Conservation (phyloP, 1,140 invertebrate genomes). For the Cyphomyrmex costatus region DNA sequence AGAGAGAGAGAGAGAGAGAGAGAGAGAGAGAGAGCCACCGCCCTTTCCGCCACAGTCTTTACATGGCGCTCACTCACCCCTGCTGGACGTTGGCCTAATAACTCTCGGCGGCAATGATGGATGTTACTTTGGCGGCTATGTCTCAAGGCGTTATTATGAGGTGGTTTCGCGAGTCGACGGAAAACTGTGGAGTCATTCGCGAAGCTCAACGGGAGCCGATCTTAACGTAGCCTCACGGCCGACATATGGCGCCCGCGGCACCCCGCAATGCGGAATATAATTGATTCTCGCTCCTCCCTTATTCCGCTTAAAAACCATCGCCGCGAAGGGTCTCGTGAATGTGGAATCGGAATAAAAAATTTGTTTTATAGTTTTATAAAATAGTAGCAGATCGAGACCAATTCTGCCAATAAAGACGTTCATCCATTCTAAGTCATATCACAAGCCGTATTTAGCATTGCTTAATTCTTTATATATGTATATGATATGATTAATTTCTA, state of each 20-base stretch:
- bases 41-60: conserved; percentile 39
- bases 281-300: conserved; percentile 14
- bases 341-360: background rate
- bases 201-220: conserved; percentile 55
- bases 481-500: no score
- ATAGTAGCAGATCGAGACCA: background rate
- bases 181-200: conserved; percentile 70
- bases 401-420: background rate
- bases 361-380: background rate
- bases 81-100: conserved; percentile 31
- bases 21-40: background rate
- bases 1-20: conserved; percentile 10
- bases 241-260: conserved; percentile 67
- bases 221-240: conserved; percentile 36
- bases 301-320: background rate
- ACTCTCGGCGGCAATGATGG: conserved; percentile 64
- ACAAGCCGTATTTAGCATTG: no score
- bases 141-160: conserved; percentile 49
- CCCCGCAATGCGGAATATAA: conserved; percentile 43
- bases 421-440: no score
- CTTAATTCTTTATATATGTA: no score
- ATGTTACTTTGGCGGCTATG: conserved; percentile 46
- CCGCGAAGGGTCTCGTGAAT: background rate
- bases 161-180: conserved; percentile 55
- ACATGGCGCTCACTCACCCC: conserved; percentile 33